A percentile compares a stretch with the other conserved stretches of the same genome.
phyloP scores from a whole-genome alignment of 2,888 invertebrate genomes.

The Tolmerus cingulatus region DNA sequence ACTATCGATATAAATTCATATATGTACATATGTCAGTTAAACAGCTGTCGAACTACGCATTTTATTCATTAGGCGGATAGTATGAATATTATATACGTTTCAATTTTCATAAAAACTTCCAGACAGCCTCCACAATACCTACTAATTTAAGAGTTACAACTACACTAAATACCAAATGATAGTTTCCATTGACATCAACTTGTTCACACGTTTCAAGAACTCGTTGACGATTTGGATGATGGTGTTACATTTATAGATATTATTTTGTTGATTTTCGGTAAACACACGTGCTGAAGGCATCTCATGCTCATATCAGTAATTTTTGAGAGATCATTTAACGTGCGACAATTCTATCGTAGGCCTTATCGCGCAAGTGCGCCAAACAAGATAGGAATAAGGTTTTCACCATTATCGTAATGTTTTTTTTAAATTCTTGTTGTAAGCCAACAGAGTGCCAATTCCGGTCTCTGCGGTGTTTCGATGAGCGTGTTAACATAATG shows the following conservation, averaged over 20 bases:
- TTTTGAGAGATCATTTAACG: background rate
- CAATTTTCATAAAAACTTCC: too few relatives aligned
- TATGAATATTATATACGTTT: too few relatives aligned
- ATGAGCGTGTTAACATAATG: background rate
- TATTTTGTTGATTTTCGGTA: background rate
- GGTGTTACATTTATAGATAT: background rate
- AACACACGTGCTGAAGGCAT: background rate
- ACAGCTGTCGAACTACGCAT: too few relatives aligned
- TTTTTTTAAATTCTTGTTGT: background rate
- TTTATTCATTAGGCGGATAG: too few relatives aligned
- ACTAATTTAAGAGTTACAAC: too few relatives aligned
- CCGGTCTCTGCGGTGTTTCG: background rate
- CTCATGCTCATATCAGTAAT: background rate
- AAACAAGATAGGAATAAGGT: background rate
- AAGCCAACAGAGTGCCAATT: background rate
- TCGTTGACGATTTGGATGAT: background rate
- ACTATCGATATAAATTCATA: too few relatives aligned
- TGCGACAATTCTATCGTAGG: background rate
- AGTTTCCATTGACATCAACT: background rate
- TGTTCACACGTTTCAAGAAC: background rate
- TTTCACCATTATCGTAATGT: background rate
- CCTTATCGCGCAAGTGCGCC: background rate
- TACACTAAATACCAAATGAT: too few relatives aligned
- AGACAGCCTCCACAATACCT: too few relatives aligned
- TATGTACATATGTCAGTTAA: too few relatives aligned